Evolutionary conservation across 2,888 invertebrate species (phyloP).

Genomic region (Mythimna ferrago): DNA sequence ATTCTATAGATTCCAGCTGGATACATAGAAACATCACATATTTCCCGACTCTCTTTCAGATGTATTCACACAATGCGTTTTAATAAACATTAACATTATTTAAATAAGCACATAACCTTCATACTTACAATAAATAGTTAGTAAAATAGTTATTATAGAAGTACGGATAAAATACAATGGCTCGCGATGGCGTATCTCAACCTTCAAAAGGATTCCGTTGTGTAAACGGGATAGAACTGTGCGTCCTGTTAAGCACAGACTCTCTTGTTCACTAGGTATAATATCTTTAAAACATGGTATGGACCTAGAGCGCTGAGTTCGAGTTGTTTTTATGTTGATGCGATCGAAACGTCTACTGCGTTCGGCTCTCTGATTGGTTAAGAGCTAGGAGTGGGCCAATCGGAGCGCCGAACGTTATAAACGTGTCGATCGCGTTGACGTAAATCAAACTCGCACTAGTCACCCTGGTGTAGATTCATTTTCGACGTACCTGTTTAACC

Average conservation of each 20-base stretch:
- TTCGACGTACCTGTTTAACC: not conserved
- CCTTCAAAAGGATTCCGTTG: not conserved
- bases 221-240: not conserved
- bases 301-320: too few species aligned
- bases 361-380: too few species aligned
- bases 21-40: not conserved
- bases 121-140: slow-evolving; percentile 17
- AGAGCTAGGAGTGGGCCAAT: too few species aligned
- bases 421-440: too few species aligned
- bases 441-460: too few species aligned
- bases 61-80: slow-evolving; percentile 3
- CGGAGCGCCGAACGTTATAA: too few species aligned
- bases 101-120: slow-evolving; percentile 8
- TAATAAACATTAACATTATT: slow-evolving; percentile 3
- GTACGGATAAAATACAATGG: not conserved
- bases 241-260: not conserved
- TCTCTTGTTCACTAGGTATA: not conserved
- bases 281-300: too few species aligned
- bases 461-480: not conserved
- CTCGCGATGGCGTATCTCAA: slow-evolving; percentile 4
- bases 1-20: slow-evolving; percentile 12
- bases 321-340: too few species aligned
- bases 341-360: too few species aligned
- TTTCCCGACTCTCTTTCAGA: not conserved
- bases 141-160: slow-evolving; percentile 2